Evolutionary conservation across 92 coral and sea anemone genomes (phyloP).

Genomic region (Palythoa grandiflora): DNA sequence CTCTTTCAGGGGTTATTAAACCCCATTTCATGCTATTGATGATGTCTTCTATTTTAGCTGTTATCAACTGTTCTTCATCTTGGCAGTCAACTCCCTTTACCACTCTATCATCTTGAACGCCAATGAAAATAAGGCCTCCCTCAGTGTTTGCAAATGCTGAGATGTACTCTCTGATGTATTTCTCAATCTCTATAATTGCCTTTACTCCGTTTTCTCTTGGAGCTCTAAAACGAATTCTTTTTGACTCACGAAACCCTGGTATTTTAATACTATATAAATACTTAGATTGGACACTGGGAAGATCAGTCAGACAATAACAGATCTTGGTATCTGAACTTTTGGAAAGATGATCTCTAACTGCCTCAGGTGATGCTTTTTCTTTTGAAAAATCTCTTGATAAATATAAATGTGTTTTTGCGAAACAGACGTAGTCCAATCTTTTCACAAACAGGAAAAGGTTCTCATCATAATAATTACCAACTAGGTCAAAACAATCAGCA

Average conservation of each 20-base stretch:
- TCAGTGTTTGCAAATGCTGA: constrained; percentile 40
- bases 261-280: too few relatives aligned
- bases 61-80: background rate
- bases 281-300: background rate
- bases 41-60: background rate
- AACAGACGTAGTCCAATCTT: background rate
- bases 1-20: background rate
- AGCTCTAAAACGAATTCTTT: background rate
- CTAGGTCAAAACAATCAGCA: background rate
- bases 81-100: constrained; percentile 3
- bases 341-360: background rate
- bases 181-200: background rate
- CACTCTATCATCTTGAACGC: background rate
- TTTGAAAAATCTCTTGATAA: background rate
- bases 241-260: constrained; percentile 2
- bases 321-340: background rate
- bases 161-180: background rate
- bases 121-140: constrained; percentile 26
- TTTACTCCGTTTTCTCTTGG: background rate
- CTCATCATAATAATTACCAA: background rate
- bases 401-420: background rate
- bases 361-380: background rate
- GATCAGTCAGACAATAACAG: background rate
- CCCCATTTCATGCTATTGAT: background rate
- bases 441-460: background rate